Conservation (phyloP, 2,797 vertebrate genomes). For the Percopsis omiscomaycus region DNA sequence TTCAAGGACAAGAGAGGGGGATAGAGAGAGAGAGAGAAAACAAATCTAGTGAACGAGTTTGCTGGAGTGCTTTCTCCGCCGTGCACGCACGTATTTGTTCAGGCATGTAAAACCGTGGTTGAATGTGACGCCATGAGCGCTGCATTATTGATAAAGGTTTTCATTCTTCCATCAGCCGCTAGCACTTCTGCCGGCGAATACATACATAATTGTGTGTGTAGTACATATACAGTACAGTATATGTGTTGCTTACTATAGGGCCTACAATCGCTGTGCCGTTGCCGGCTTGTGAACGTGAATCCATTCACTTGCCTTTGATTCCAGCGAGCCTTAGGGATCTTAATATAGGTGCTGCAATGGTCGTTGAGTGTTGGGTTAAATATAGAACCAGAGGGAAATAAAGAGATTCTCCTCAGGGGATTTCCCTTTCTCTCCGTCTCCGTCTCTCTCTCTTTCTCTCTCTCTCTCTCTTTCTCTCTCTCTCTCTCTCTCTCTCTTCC, state of each 20-base stretch:
- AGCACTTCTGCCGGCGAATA: constrained; percentile 16
- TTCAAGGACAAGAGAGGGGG: neutral
- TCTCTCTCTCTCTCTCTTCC: constrained; percentile 13
- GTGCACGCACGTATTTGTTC: constrained; percentile 15
- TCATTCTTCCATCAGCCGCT: constrained; percentile 21
- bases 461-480: constrained; percentile 11
- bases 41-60: neutral
- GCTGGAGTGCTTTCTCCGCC: neutral
- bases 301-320: constrained; percentile 35
- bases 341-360: constrained; percentile 58
- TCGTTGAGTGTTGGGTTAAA: constrained; percentile 46
- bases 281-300: constrained; percentile 23
- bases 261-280: neutral
- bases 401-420: constrained; percentile 40
- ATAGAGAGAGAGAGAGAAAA: constrained; percentile 6
- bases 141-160: constrained; percentile 53
- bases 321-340: constrained; percentile 22
- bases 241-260: neutral
- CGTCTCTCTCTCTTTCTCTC: constrained; percentile 12
- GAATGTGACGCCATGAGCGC: constrained; percentile 45
- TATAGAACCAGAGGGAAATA: constrained; percentile 51
- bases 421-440: constrained; percentile 16
- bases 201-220: neutral
- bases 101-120: constrained; percentile 36
- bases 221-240: neutral